Percentiles rank a stretch among this genome's conserved stretches.
phyloP scores from a whole-genome alignment of 2,113 vertebrate species.

The Carollia perspicillata region DNA sequence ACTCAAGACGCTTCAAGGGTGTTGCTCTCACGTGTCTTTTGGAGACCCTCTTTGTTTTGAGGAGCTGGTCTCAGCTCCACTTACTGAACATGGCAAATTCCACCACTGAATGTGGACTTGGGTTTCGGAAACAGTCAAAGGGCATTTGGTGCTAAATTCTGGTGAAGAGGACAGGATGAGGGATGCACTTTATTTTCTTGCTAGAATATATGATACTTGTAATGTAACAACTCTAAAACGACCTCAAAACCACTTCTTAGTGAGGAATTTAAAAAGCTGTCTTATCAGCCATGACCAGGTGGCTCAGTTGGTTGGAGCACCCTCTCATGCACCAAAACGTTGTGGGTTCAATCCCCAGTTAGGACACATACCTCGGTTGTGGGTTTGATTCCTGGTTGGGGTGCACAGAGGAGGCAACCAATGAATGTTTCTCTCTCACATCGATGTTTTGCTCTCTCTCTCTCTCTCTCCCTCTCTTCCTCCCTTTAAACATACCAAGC shows the following conservation, averaged over 20 bases:
- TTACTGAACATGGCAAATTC: not conserved
- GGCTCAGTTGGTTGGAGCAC: too few species aligned
- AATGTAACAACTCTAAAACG: not conserved
- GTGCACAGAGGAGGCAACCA: too few species aligned
- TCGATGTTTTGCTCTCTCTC: too few species aligned
- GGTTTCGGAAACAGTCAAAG: not conserved
- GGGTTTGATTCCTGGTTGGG: too few species aligned
- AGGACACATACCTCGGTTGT: too few species aligned
- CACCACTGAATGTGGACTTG: not conserved
- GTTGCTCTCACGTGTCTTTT: not conserved
- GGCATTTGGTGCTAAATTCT: constrained; percentile 19
- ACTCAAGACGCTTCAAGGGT: not conserved
- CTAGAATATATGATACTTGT: not conserved
- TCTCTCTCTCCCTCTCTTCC: too few species aligned
- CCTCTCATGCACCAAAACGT: too few species aligned
- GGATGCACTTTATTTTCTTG: not conserved
- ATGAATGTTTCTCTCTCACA: too few species aligned
- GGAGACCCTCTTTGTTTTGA: not conserved
- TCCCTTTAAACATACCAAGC: too few species aligned
- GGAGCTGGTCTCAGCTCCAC: not conserved
- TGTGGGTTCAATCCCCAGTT: too few species aligned
- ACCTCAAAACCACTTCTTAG: not conserved
- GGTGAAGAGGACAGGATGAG: not conserved
- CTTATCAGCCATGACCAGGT: not conserved
- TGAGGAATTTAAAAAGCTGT: not conserved